Percentiles rank a stretch among this genome's conserved stretches.
phyloP scores from a whole-genome alignment of 92 coral and sea anemone species.

The Paramuricea clavata region DNA sequence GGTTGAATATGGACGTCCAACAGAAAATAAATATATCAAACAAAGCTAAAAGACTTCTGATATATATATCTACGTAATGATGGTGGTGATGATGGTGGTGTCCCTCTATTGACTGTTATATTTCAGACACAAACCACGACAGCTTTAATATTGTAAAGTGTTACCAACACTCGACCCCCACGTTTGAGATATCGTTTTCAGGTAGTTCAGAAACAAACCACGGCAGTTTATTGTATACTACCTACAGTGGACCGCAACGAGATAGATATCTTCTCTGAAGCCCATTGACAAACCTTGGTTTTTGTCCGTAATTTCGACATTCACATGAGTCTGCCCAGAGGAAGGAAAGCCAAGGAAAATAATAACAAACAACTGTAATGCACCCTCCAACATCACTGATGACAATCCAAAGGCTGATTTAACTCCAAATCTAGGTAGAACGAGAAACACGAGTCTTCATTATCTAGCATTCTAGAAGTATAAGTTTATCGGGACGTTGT shows the following conservation, averaged over 20 bases:
- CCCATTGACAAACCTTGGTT: constrained; percentile 21
- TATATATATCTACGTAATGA: neutral
- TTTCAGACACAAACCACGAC: too few relatives aligned
- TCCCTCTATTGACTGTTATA: too few relatives aligned
- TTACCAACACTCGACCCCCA: too few relatives aligned
- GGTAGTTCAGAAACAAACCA: too few relatives aligned
- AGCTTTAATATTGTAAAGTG: too few relatives aligned
- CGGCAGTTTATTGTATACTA: too few relatives aligned
- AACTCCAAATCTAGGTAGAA: neutral
- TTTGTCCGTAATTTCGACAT: constrained; percentile 26
- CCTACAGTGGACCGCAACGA: too few relatives aligned
- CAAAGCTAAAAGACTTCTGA: neutral
- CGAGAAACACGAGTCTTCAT: neutral
- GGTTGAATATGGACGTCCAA: too few relatives aligned
- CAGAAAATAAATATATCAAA: neutral
- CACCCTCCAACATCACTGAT: constrained; percentile 18
- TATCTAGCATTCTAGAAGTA: neutral
- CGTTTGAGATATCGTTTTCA: too few relatives aligned
- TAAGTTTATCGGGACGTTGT: too few relatives aligned
- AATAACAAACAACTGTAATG: constrained; percentile 24
- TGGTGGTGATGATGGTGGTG: too few relatives aligned
- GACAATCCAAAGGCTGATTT: constrained; percentile 1
- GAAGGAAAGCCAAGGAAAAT: constrained; percentile 14
- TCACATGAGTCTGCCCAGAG: constrained; percentile 19
- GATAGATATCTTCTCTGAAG: neutral